phyloP scores from a whole-genome alignment of 1,140 invertebrate species.

The Araneus ventricosus region DNA sequence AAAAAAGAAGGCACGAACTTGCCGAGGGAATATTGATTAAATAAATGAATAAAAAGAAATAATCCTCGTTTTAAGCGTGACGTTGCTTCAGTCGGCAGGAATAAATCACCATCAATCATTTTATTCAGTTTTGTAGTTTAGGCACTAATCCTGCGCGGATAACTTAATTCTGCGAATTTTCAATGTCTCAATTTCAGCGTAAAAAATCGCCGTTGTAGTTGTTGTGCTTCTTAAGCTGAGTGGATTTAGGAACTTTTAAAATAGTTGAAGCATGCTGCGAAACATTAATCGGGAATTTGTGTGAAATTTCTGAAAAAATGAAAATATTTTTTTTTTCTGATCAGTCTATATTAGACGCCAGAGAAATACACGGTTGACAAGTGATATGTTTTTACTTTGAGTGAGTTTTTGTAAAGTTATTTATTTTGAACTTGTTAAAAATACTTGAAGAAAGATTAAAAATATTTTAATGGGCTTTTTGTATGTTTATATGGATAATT shows the following conservation, averaged over 20 bases:
- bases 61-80: neutral
- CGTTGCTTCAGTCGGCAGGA: neutral
- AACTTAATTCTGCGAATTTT: constrained; percentile 36
- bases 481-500: no score
- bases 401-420: no score
- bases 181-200: neutral
- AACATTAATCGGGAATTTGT: neutral
- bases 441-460: no score
- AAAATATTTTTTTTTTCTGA: neutral
- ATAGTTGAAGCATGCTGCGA: constrained; percentile 1
- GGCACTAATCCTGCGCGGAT: neutral
- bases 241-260: constrained; percentile 47
- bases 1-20: neutral
- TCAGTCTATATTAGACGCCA: no score
- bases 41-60: neutral
- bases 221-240: neutral
- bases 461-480: no score
- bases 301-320: neutral
- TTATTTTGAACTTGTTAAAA: no score
- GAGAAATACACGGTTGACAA: no score
- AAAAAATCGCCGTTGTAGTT: neutral
- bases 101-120: constrained; percentile 55
- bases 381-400: no score
- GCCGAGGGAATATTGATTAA: neutral
- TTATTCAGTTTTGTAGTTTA: neutral